Base-by-base conservation (phyloP, 2,797 vertebrate genomes). In the Labeo calbasu region DNA sequence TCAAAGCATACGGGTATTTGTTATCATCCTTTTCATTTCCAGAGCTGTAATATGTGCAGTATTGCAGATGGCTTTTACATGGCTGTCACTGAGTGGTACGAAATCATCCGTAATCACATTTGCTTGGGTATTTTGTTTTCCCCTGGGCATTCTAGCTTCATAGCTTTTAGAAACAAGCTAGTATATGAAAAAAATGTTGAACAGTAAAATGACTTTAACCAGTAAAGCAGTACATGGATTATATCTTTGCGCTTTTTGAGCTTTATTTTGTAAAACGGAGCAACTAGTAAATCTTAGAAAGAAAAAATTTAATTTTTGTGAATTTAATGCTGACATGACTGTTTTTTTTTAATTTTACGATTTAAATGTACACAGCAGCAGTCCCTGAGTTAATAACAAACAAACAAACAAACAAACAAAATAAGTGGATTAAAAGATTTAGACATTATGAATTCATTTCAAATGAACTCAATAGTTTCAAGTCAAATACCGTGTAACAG, bases 91-190 rank as follows among this genome's bases (percentile, higher is more conserved):
- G 79, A 36, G 68, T 71, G 68, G 53, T 57, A 71, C 59, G 40
- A 46, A 23, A 59, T 28, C 36, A 71, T 81, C 40, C 28, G 51
- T 81, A 81, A 81, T 81, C n/a, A 59, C 51, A 81, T 71, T 70
- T 71, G 66, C 36, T 43, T 23, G 10, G n/a, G 6, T 25, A 57
- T 59, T 59, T 46, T 46, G 23, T 57, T 81, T 81, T 28, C 6
- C 53, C 50, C 12, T 32, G 23, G 77, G 77, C 59, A 65, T 55
- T 71, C 51, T 21, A 46, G n/a, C 51, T 32, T 12, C 4, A n/a
- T 25, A 59, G 79, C 36, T 81, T 70, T 81, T 46, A 25, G n/a
- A 70, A 70, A 55, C 10, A 66, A 70, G 36, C 36, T 28, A 59
- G 66, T 21, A 70, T 57, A 48, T 28, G 51, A 61, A 5, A 50